A percentile compares a stretch with the other conserved stretches of the same genome.
phyloP scores from a whole-genome alignment of 2,113 vertebrate genomes.

The Pteropus alecto region DNA sequence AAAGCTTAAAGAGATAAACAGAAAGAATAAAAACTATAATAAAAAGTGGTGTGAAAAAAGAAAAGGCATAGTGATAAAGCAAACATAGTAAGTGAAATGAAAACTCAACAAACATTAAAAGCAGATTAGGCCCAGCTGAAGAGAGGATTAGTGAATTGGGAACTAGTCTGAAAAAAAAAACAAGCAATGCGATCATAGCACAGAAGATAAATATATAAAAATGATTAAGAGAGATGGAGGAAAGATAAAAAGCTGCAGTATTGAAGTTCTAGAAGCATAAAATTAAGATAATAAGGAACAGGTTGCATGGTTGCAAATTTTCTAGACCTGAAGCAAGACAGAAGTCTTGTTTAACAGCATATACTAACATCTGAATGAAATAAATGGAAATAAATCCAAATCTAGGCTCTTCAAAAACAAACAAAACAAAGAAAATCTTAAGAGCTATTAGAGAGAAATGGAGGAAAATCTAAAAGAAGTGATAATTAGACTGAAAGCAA shows the following conservation, averaged over 20 bases:
- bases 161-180: slow-evolving; percentile 28
- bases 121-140: neutral
- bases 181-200: neutral
- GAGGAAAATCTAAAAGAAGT: neutral
- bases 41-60: neutral
- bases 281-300: neutral
- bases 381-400: slow-evolving; percentile 9
- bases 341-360: neutral
- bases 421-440: neutral
- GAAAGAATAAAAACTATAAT: neutral
- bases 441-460: neutral
- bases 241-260: neutral
- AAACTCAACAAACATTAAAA: neutral
- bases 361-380: neutral
- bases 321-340: neutral
- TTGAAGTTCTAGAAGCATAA: neutral
- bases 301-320: neutral
- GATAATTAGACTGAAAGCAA: neutral
- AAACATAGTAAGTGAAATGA: neutral
- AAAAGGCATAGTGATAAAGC: neutral
- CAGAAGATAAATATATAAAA: neutral
- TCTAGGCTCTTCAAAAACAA: neutral
- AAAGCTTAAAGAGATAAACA: slow-evolving; percentile 41
- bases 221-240: neutral
- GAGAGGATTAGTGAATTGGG: neutral